phyloP scores from a whole-genome alignment of 2,888 invertebrate species.

The Agrilus cyanescens region DNA sequence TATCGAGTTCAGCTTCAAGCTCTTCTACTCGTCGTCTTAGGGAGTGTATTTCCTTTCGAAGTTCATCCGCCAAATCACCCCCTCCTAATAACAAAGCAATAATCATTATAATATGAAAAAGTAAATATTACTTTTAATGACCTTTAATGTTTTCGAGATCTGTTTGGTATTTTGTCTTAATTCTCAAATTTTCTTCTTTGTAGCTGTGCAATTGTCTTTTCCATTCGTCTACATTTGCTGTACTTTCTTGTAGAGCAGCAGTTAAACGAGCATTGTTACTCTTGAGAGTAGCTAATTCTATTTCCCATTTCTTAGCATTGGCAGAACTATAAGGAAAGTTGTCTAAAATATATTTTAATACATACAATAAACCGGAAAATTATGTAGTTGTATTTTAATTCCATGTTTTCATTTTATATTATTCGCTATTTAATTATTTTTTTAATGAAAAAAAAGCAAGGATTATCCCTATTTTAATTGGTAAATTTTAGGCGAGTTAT shows the following conservation, averaged over 20 bases:
- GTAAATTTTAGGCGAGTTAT: no score
- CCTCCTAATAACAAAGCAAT: conserved; percentile 31
- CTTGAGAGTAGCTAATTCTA: conserved; percentile 89
- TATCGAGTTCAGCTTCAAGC: conserved; percentile 67
- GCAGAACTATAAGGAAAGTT: conserved; percentile 57
- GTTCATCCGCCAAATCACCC: conserved; percentile 63
- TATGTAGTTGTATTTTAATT: no score
- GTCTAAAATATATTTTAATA: conserved; percentile 2
- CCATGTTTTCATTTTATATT: no score
- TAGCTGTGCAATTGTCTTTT: conserved; percentile 89
- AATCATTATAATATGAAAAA: not conserved
- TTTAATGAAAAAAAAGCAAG: no score
- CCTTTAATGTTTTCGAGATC: conserved; percentile 59
- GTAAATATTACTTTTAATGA: conserved; percentile 9
- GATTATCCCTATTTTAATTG: no score
- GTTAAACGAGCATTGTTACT: conserved; percentile 92
- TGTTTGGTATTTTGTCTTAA: conserved; percentile 60
- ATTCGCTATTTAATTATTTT: no score
- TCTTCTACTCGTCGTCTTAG: conserved; percentile 72
- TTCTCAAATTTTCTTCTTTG: conserved; percentile 79
- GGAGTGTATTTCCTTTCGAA: conserved; percentile 59
- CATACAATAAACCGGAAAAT: no score
- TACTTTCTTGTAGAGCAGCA: conserved; percentile 88
- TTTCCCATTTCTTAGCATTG: conserved; percentile 98
- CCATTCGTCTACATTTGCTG: conserved; percentile 98